Base-by-base conservation (phyloP, 1,140 invertebrate genomes). In the Manduca sexta region DNA sequence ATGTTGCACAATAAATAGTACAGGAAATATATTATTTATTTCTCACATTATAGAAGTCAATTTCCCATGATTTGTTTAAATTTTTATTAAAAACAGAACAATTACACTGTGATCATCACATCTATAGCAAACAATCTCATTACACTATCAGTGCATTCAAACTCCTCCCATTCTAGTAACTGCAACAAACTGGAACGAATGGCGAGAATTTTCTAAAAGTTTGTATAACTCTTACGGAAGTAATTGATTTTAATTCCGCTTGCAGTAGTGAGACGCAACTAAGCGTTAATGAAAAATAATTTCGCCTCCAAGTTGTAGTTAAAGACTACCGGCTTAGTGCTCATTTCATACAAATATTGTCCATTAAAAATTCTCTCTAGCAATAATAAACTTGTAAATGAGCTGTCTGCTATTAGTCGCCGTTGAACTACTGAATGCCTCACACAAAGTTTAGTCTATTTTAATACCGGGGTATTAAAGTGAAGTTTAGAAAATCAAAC, bases 221-320 rank as follows among this genome's bases (percentile, higher is more conserved):
- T 76, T 70, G 60, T 72, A 60, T 60, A 62, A 59, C 69, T 62
- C 59, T 55, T 59, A 64, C 57, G 64, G 67, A 71, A 66, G 70
- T 74, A 80, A 80, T 80, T 74, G 76, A 77, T 77, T 80, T 74
- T 74, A 77, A 80, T 80, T 76, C 65, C 54, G 48, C 60, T 59
- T 53, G 74, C 67, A 71, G 68, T 69, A 71, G 73, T 52, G 68
- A 68, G 21, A 70, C 54, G 74, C 71, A 74, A 55, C 61, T 39
- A 53, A 74, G 69, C 72, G 70, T 74, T 77, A 74, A 80, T 80
- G 76, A 75, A 80, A 80, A 80, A 80, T 78, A 74, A 80, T 80
- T 80, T 74, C 68, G 67, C 64, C 70, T 69, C 72, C 54, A 69
- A 74, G 62, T 69, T 67, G 60, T 58, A 70, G 65, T 65, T 70